phyloP scores from a whole-genome alignment of 2,797 vertebrate genomes.

The Rhinella marina region DNA sequence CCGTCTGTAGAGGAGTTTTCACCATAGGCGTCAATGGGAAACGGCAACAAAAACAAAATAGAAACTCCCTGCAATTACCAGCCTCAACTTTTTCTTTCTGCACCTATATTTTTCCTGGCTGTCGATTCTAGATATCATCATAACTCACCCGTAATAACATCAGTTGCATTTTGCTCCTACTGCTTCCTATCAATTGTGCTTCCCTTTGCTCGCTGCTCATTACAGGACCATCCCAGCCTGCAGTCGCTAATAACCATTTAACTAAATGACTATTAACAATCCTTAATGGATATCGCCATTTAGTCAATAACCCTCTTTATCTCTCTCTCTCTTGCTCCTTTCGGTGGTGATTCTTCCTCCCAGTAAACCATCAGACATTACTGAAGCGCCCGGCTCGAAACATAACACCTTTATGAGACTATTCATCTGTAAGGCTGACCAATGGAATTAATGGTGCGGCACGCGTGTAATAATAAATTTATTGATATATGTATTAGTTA shows the following conservation, averaged over 20 bases:
- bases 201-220: constrained; percentile 23
- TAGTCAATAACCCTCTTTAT: constrained; percentile 53
- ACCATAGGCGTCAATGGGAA: no score
- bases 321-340: constrained; percentile 39
- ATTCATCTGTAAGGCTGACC: background rate
- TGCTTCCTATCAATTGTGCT: constrained; percentile 24
- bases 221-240: constrained; percentile 25
- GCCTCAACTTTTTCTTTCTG: background rate
- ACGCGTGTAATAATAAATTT: background rate
- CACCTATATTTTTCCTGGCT: background rate
- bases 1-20: no score
- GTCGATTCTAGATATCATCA: background rate
- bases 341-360: constrained; percentile 18
- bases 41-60: no score
- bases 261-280: constrained; percentile 54
- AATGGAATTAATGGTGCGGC: no score
- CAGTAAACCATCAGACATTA: constrained; percentile 25
- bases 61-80: background rate
- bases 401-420: background rate
- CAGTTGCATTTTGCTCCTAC: constrained; percentile 41
- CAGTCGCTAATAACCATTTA: constrained; percentile 55
- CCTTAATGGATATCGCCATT: constrained; percentile 48
- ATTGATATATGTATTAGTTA: background rate
- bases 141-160: constrained; percentile 29
- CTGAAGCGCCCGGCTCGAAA: background rate